phyloP scores from a whole-genome alignment of 2,113 vertebrate genomes.

The Corvus cornix region DNA sequence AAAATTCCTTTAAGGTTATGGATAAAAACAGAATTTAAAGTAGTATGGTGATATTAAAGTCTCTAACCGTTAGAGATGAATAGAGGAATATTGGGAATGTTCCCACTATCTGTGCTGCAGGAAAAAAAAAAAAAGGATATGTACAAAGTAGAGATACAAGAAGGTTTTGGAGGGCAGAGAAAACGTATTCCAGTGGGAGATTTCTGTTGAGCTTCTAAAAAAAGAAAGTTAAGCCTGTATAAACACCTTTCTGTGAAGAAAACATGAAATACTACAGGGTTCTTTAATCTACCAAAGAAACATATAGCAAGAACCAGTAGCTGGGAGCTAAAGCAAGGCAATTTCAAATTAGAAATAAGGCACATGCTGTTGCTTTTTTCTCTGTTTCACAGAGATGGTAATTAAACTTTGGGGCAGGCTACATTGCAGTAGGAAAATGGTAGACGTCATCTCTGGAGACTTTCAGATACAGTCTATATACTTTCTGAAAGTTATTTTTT shows the following conservation, averaged over 20 bases:
- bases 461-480: neutral
- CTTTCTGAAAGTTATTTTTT: slow-evolving; percentile 16
- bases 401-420: slow-evolving; percentile 20
- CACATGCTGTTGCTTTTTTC: neutral
- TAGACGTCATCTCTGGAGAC: neutral
- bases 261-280: neutral
- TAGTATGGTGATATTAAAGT: neutral
- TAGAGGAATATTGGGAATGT: neutral
- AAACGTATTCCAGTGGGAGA: neutral
- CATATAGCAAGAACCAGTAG: neutral
- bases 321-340: slow-evolving; percentile 17
- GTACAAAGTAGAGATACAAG: neutral
- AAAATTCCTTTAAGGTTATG: neutral
- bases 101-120: neutral
- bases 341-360: slow-evolving; percentile 49
- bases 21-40: neutral
- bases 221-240: slow-evolving; percentile 10
- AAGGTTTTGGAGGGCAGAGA: neutral
- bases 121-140: neutral
- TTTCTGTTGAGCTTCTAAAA: neutral
- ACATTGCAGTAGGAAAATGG: neutral
- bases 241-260: neutral
- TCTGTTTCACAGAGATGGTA: neutral
- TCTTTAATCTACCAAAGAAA: slow-evolving; percentile 14
- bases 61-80: neutral